Conservation (phyloP, 2,113 vertebrate species). For the Nannospalax galili region DNA sequence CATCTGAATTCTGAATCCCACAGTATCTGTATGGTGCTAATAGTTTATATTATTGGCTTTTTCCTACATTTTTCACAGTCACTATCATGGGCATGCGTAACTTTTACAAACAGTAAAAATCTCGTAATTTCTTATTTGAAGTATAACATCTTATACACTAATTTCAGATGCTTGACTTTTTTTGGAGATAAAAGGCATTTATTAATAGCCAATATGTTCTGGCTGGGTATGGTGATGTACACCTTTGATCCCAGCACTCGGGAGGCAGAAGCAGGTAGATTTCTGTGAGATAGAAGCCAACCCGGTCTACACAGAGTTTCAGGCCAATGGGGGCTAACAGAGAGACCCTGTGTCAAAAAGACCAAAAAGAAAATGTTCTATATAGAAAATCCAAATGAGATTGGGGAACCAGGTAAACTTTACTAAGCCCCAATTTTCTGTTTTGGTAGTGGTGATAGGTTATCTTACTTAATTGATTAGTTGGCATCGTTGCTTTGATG, state of each 20-base stretch:
- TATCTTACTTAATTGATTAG: slow-evolving; percentile 37
- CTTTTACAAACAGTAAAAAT: neutral
- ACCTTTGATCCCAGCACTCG: too few relatives aligned
- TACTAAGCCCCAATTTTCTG: neutral
- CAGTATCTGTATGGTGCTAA: neutral
- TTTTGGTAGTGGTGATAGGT: neutral
- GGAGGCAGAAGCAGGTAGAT: too few relatives aligned
- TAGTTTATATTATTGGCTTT: neutral
- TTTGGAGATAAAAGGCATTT: neutral
- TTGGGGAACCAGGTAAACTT: neutral
- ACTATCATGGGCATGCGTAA: neutral
- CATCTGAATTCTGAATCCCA: neutral
- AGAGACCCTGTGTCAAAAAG: too few relatives aligned
- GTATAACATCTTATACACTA: neutral
- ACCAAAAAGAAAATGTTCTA: neutral
- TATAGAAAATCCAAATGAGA: neutral
- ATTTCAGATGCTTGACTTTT: neutral
- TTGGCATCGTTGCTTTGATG: neutral
- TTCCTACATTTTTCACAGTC: neutral
- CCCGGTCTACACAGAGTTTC: too few relatives aligned
- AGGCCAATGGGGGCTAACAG: too few relatives aligned
- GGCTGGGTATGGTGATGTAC: too few relatives aligned
- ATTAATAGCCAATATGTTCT: neutral
- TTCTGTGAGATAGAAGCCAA: too few relatives aligned
- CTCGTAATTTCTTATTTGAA: slow-evolving; percentile 6